Conservation (phyloP, 2,888 invertebrate genomes). For the Standfussiana lucernea region DNA sequence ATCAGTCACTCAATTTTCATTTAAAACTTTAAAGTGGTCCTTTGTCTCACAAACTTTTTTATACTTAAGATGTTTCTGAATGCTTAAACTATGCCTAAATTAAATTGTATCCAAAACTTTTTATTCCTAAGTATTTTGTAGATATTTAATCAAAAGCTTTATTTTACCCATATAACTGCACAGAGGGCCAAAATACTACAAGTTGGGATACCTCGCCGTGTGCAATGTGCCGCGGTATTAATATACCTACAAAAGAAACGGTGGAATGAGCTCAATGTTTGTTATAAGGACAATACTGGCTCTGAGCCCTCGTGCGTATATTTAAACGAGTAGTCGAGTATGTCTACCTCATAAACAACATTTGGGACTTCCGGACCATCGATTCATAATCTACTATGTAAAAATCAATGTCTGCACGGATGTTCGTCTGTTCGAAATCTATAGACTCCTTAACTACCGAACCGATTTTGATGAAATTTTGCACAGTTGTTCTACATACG, state of each 20-base stretch:
- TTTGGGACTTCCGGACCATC: background rate
- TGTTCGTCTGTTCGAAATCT: too few relatives aligned
- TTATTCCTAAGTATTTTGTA: background rate
- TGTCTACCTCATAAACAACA: background rate
- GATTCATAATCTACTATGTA: background rate
- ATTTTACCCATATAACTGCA: background rate
- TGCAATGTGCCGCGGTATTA: background rate
- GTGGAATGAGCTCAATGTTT: constrained; percentile 27
- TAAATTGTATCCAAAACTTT: background rate
- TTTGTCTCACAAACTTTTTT: background rate
- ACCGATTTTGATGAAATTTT: too few relatives aligned
- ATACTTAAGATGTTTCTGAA: background rate
- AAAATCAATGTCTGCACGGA: too few relatives aligned
- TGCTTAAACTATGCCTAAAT: background rate
- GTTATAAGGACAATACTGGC: constrained; percentile 7
- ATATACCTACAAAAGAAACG: constrained; percentile 20
- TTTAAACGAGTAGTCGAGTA: background rate
- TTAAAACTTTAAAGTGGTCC: background rate
- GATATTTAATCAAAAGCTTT: background rate
- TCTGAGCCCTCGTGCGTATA: background rate
- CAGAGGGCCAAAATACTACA: background rate
- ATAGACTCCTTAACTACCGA: too few relatives aligned
- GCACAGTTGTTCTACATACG: too few relatives aligned
- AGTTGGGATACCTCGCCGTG: background rate
- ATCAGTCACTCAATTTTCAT: background rate